Evolutionary conservation across 1,140 invertebrate genomes (phyloP).

Genomic region (Philopotamus ludificatus): DNA sequence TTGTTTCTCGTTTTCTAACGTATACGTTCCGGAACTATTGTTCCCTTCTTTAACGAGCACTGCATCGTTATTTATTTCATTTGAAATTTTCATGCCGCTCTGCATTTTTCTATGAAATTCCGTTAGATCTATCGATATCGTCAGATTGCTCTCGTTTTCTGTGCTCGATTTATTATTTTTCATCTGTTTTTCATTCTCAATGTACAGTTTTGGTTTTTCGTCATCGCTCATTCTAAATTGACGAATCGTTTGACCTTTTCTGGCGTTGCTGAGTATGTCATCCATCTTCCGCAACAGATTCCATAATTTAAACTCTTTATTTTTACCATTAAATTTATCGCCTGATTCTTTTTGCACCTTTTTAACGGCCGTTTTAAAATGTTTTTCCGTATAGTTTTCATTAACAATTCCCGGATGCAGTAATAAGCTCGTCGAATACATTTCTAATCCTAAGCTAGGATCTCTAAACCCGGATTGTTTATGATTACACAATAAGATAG

Average conservation of each 20-base stretch:
- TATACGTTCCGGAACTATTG: slow-evolving; percentile 9
- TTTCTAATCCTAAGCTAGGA: slow-evolving; percentile 29
- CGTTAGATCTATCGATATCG: slow-evolving; percentile 29
- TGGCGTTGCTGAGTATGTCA: slow-evolving; percentile 17
- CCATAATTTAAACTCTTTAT: slow-evolving; percentile 34
- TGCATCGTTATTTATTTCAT: neutral
- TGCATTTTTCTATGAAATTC: slow-evolving; percentile 34
- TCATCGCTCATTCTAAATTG: neutral
- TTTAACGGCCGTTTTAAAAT: neutral
- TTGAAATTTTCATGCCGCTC: neutral
- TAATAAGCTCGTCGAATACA: slow-evolving; percentile 5
- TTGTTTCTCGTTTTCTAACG: slow-evolving; percentile 10
- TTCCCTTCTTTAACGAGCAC: neutral
- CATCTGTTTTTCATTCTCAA: neutral
- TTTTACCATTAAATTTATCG: slow-evolving; percentile 10
- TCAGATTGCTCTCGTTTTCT: slow-evolving; percentile 26
- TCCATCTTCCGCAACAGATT: slow-evolving; percentile 37
- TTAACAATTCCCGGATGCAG: neutral
- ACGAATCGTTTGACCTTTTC: neutral
- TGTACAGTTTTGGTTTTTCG: neutral
- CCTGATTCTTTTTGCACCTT: slow-evolving; percentile 4
- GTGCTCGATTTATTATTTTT: slow-evolving; percentile 2
- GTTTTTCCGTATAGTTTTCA: slow-evolving; percentile 10
- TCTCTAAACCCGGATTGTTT: slow-evolving; percentile 13
- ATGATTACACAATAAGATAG: slow-evolving; percentile 30